Evolutionary conservation across 1,140 invertebrate genomes (phyloP).

Genomic region (Homarus americanus): DNA sequence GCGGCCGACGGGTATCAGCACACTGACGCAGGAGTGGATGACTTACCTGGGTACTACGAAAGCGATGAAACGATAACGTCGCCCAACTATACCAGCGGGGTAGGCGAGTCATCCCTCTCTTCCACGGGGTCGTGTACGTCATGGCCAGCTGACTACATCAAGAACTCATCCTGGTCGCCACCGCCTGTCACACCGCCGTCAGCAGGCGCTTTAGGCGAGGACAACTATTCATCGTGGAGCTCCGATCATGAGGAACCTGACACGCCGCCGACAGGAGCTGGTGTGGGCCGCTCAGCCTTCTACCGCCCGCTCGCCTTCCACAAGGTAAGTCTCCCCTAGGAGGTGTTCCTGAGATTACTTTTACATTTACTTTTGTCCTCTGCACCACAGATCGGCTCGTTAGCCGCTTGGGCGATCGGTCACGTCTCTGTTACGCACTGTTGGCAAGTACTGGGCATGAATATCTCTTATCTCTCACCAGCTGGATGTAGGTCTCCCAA

Average conservation of each 20-base stretch:
- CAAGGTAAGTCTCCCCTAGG: too few species aligned
- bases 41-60: neutral
- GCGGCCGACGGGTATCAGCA: neutral
- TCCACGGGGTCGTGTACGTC: neutral
- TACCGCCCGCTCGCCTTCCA: neutral
- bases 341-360: too few species aligned
- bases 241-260: neutral
- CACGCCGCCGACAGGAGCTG: neutral
- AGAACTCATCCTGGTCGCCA: neutral
- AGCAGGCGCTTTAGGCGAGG: neutral
- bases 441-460: too few species aligned
- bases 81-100: neutral
- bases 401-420: too few species aligned
- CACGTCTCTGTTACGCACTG: too few species aligned
- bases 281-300: slow-evolving; percentile 43
- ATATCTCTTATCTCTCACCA: too few species aligned
- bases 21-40: neutral
- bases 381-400: too few species aligned
- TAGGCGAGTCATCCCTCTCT: neutral
- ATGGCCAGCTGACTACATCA: neutral
- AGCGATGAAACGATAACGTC: neutral
- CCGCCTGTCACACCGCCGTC: neutral
- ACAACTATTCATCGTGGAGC: neutral
- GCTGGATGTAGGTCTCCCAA: too few species aligned
- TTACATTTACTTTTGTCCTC: too few species aligned